Conservation (phyloP, 2,888 invertebrate genomes). For the Hedychridium roseum region DNA sequence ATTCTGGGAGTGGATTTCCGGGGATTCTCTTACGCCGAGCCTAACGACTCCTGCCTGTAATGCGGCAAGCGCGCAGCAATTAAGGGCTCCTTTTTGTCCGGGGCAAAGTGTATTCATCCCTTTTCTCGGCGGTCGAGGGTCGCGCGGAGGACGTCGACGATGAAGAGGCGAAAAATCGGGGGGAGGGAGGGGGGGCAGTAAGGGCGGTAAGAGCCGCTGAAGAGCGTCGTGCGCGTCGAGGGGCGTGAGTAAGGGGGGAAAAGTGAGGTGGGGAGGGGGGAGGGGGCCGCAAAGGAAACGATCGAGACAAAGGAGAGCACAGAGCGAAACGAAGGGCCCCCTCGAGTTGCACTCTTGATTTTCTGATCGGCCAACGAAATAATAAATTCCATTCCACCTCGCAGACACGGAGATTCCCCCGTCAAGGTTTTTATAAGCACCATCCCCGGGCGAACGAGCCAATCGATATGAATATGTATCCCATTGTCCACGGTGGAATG, state of each 20-base stretch:
- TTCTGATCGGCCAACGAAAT: conserved; percentile 32
- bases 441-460: too few relatives aligned
- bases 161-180: conserved; percentile 30
- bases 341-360: conserved; percentile 33
- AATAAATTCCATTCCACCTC: conserved; percentile 28
- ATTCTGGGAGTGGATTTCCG: conserved; percentile 20
- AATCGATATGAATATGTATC: too few relatives aligned
- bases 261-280: conserved; percentile 25
- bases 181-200: conserved; percentile 12
- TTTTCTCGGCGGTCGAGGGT: conserved; percentile 1
- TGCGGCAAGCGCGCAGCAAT: conserved; percentile 38
- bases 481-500: too few relatives aligned
- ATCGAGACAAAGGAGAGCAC: conserved; percentile 30
- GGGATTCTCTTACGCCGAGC: conserved; percentile 27
- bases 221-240: conserved; percentile 14
- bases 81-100: conserved; percentile 36
- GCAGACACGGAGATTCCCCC: too few relatives aligned
- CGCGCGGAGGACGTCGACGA: conserved; percentile 18
- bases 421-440: too few relatives aligned
- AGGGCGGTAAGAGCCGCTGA: conserved; percentile 19
- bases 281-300: conserved; percentile 33
- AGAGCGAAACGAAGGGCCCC: conserved; percentile 35
- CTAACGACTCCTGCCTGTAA: conserved; percentile 35
- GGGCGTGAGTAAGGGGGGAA: too few relatives aligned
- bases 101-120: conserved; percentile 38